phyloP scores from a whole-genome alignment of 2,797 vertebrate genomes.

The Fundulus diaphanus region DNA sequence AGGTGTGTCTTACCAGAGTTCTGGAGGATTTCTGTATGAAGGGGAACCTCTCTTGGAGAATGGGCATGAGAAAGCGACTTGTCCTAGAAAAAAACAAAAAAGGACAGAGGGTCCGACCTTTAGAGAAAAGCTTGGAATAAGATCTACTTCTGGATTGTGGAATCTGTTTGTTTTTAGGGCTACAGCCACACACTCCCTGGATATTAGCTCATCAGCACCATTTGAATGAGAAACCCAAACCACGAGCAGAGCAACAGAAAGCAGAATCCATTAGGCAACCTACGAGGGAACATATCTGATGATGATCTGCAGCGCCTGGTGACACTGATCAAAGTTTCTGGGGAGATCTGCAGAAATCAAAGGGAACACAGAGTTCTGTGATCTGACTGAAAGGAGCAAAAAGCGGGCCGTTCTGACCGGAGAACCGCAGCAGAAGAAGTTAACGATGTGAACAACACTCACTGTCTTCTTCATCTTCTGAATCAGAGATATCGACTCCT shows the following conservation, averaged over 20 bases:
- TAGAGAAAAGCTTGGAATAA: background rate
- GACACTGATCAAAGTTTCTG: conserved; percentile 88
- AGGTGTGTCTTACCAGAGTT: conserved; percentile 85
- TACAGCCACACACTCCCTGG: too few species aligned
- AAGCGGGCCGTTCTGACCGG: background rate
- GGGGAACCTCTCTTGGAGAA: conserved; percentile 92
- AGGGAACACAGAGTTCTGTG: background rate
- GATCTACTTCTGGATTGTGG: background rate
- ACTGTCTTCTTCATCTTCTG: conserved; percentile 96
- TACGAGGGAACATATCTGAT: conserved; percentile 94
- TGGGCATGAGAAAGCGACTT: conserved; percentile 90
- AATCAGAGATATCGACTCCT: conserved; percentile 91
- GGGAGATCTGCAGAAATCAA: conserved; percentile 81
- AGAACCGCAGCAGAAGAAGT: background rate
- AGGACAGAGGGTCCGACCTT: background rate
- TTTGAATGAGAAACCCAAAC: background rate
- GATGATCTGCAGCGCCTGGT: conserved; percentile 91
- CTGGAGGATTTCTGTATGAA: conserved; percentile 93
- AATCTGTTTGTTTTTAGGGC: background rate
- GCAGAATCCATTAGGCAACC: conserved; percentile 68
- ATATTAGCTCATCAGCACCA: background rate
- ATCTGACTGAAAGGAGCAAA: background rate
- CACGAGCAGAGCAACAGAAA: background rate
- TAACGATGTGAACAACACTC: conserved; percentile 52
- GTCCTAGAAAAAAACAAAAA: conserved; percentile 78